Evolutionary conservation across 2,888 invertebrate species (phyloP), one percentile per base, ranked within the genome.

Genomic region (Zygothrica quintamaculata): DNA sequence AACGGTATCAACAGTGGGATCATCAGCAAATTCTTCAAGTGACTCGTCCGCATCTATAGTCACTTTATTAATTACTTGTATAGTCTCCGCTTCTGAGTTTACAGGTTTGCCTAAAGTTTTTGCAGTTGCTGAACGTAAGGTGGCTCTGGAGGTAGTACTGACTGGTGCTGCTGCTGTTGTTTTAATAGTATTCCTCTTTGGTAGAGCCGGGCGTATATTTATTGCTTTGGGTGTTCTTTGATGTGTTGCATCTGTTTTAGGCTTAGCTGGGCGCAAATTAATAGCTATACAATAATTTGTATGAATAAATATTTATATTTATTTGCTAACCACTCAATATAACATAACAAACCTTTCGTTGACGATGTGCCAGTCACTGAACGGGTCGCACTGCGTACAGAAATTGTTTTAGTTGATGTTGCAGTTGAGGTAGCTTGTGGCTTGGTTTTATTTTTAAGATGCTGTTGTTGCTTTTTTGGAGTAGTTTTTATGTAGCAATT

Each of bases 401-500:
- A 5, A 15, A 65, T 43, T 26, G 52, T 7, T 11, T 12, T 29
- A 4, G 34, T 33, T 12, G 39, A 13, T 22, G 51, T 9, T 3
- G 39, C 4, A 2, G 16, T 50, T 7, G 51, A 18, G 1, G 44
- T 5, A 25, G 48, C 9, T 9, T 48, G n/a, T 3, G 61, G 52
- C 29, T 77, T 69, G 0, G 58, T 56, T 50, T 77, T 74, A 37
- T 55, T 61, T 33, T 65, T 79, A 2, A 74, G 39, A 16, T 71
- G 71, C 15, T 62, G 57, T 18, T 70, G 69, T 15, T 70, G 69
- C 13, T 61, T 74, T 37, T 93, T 93, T 2, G 93, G 93, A 31
- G 93, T 93, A 1, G 94, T 93, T 90, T 96, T 96, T 87, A 95
- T 96, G 87, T 96, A 97, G 89, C 96, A 96, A 74, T 95, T 94